Conservation (phyloP, 2,888 invertebrate species). For the Patella caerulea region DNA sequence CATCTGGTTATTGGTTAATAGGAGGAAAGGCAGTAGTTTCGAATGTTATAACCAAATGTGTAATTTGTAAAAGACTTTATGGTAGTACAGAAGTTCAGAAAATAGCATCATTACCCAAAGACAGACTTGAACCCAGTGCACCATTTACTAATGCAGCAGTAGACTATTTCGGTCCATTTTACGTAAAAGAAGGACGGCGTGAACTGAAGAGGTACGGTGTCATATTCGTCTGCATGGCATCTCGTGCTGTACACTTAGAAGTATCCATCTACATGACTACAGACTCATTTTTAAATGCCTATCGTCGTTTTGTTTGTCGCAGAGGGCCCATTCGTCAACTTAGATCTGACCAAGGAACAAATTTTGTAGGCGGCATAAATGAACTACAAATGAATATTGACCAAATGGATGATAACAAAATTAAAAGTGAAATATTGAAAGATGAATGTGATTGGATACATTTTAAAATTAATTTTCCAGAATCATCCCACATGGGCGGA, state of each 20-base stretch:
- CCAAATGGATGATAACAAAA: background rate
- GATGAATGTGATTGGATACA: conserved; percentile 11
- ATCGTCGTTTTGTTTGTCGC: conserved; percentile 18
- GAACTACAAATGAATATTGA: conserved; percentile 13
- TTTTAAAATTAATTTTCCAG: conserved; percentile 18
- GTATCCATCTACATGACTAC: conserved; percentile 36
- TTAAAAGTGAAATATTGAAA: background rate
- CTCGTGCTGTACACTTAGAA: conserved; percentile 60
- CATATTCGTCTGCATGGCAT: conserved; percentile 60
- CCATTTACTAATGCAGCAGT: conserved; percentile 27
- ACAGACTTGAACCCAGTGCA: conserved; percentile 18
- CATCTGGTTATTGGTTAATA: background rate
- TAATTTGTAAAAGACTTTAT: conserved; percentile 7
- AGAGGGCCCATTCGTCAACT: conserved; percentile 38
- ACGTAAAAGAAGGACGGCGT: conserved; percentile 50
- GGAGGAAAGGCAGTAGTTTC: background rate
- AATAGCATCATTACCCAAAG: conserved; percentile 25
- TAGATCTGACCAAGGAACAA: conserved; percentile 39
- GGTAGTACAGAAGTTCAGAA: conserved; percentile 17
- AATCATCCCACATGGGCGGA: conserved; percentile 21
- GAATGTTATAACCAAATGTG: background rate
- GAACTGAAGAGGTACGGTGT: conserved; percentile 55
- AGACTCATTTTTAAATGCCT: conserved; percentile 41
- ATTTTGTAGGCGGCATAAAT: conserved; percentile 38
- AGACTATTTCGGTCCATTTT: conserved; percentile 33